These are phyloP conservation scores for Phrynocephalus vlangalii DNA, from an alignment of 2,797 vertebrate genomes.

Conservation along the genomic window DNA sequence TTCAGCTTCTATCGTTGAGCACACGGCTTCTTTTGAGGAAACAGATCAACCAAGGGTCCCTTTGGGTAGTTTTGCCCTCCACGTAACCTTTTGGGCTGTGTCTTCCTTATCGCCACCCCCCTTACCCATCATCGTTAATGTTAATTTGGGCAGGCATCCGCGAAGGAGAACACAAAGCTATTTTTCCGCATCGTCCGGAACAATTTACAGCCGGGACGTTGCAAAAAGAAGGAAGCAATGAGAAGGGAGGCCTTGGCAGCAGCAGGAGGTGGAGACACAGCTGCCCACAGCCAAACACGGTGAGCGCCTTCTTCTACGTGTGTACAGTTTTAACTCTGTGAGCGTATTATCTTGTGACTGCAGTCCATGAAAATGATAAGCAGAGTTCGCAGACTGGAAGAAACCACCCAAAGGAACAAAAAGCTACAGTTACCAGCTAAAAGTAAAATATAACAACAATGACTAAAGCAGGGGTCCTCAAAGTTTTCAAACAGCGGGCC, in stretches of 20 bases:
- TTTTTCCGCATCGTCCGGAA: constrained; percentile 76
- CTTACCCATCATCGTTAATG: background rate
- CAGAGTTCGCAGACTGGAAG: too few relatives aligned
- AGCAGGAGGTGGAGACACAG: background rate
- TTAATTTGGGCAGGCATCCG: constrained; percentile 78
- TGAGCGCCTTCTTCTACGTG: constrained; percentile 43
- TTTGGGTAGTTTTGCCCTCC: background rate
- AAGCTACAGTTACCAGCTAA: too few relatives aligned
- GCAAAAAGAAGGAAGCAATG: constrained; percentile 67
- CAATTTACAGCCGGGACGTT: constrained; percentile 71
- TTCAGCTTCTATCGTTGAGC: background rate
- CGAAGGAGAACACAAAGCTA: constrained; percentile 80
- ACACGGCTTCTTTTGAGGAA: background rate
- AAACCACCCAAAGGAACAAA: too few relatives aligned
- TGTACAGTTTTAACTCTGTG: background rate
- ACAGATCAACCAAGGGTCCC: background rate
- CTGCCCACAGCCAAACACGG: constrained; percentile 34
- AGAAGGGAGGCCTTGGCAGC: constrained; percentile 60
- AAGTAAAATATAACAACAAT: too few relatives aligned
- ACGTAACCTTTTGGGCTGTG: background rate
- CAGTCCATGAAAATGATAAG: too few relatives aligned
- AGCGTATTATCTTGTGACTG: background rate
- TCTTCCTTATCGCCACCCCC: background rate
- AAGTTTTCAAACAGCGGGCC: too few relatives aligned
- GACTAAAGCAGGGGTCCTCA: too few relatives aligned